A percentile compares a stretch with the other conserved stretches of the same genome.
Conservation (phyloP, 2,888 invertebrate genomes). For the Colostygia pectinataria region DNA sequence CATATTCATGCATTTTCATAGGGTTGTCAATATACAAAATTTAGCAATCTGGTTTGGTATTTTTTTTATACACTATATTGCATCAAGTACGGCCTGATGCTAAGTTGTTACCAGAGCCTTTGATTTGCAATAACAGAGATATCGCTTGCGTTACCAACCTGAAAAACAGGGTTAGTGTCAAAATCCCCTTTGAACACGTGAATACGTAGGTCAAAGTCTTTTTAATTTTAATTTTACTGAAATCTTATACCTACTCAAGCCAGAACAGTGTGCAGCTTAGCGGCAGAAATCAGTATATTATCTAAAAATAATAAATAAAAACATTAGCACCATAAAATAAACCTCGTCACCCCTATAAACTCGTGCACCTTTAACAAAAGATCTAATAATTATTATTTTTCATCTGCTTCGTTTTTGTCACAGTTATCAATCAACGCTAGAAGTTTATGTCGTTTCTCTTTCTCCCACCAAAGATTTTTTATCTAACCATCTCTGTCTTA, state of each 20-base stretch:
- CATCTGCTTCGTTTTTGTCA: conserved; percentile 83
- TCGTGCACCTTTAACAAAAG: conserved; percentile 78
- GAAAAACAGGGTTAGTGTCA: too few species aligned
- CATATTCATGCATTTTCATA: conserved; percentile 53
- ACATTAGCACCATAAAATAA: conserved; percentile 21
- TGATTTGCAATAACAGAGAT: too few species aligned
- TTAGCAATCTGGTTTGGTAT: conserved; percentile 8
- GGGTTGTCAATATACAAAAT: conserved; percentile 57
- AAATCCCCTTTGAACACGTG: too few species aligned
- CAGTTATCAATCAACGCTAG: conserved; percentile 83
- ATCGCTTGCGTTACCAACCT: too few species aligned
- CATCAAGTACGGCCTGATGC: too few species aligned
- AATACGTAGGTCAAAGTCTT: too few species aligned
- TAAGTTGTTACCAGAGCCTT: too few species aligned
- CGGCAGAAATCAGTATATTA: too few species aligned
- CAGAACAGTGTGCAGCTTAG: too few species aligned
- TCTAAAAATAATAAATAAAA: neutral
- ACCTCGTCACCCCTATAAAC: conserved; percentile 67
- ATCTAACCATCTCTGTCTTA: conserved; percentile 58
- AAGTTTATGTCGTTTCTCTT: conserved; percentile 55
- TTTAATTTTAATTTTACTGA: too few species aligned
- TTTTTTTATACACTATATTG: neutral
- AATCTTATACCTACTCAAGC: too few species aligned
- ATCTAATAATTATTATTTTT: conserved; percentile 82
- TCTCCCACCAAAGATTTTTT: conserved; percentile 39